Percentiles rank a stretch among this genome's conserved stretches.
These are phyloP conservation scores for Actinostola sp. DNA, from an alignment of 92 coral and sea anemone species.

Conservation along the genomic window DNA sequence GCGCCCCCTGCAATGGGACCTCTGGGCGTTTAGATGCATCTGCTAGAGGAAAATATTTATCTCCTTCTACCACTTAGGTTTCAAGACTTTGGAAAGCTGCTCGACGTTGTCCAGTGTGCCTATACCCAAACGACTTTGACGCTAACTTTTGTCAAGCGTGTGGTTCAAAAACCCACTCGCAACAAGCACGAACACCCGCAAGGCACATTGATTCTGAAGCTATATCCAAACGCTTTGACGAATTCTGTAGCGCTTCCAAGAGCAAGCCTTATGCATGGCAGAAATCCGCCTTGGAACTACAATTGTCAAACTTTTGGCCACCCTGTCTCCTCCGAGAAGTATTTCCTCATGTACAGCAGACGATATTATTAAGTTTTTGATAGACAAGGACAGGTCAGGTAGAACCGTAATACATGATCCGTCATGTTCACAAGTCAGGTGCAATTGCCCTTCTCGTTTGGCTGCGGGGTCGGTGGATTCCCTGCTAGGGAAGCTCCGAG, in stretches of 20 bases:
- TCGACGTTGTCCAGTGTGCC: constrained; percentile 27
- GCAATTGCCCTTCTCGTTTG: constrained; percentile 24
- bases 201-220: neutral
- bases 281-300: constrained; percentile 49
- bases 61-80: constrained; percentile 5
- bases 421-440: constrained; percentile 3
- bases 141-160: constrained; percentile 39
- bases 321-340: constrained; percentile 11
- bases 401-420: constrained; percentile 23
- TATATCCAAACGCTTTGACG: constrained; percentile 13
- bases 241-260: neutral
- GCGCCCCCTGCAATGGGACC: constrained; percentile 74
- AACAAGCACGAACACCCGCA: neutral
- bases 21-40: constrained; percentile 29
- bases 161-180: constrained; percentile 9
- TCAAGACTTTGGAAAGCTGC: constrained; percentile 38
- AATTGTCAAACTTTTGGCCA: constrained; percentile 28
- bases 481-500: constrained; percentile 35
- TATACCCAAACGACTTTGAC: constrained; percentile 32
- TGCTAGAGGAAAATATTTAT: neutral
- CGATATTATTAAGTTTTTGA: constrained; percentile 53
- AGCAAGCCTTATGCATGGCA: constrained; percentile 52
- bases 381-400: constrained; percentile 38
- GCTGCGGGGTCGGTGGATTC: constrained; percentile 38
- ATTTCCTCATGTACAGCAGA: constrained; percentile 48